A percentile compares a stretch with the other conserved stretches of the same genome.
Evolutionary conservation across 2,797 vertebrate genomes (phyloP).

Genomic region (Myotis pilosus): DNA sequence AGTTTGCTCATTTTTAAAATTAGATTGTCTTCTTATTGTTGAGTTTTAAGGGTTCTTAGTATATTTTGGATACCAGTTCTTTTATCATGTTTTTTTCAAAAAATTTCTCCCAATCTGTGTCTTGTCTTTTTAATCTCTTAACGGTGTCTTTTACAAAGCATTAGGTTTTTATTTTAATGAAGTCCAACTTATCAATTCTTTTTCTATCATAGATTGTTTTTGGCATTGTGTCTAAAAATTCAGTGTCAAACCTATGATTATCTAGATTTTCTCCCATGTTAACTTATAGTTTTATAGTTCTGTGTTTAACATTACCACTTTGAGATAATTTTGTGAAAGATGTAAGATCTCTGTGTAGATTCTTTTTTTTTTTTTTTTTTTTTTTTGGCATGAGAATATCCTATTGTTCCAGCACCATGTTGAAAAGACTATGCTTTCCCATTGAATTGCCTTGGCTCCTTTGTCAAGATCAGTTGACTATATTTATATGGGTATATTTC

Average conservation of each 20-base stretch:
- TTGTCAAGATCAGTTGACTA: not conserved
- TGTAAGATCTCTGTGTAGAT: not conserved
- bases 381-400: not conserved
- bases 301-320: not conserved
- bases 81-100: not conserved
- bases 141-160: not conserved
- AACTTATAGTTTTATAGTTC: not conserved
- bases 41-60: not conserved
- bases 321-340: not conserved
- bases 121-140: not conserved
- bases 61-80: not conserved
- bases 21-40: not conserved
- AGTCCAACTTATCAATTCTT: not conserved
- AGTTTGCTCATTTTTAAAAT: not conserved
- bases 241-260: not conserved
- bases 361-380: not conserved
- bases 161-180: not conserved
- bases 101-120: not conserved
- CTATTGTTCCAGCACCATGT: not conserved
- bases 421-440: not conserved
- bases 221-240: not conserved
- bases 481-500: not conserved
- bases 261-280: not conserved
- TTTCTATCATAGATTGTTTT: not conserved
- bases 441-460: not conserved